Evolutionary conservation across 2,888 invertebrate genomes (phyloP).

Genomic region (Netelia inedita): DNA sequence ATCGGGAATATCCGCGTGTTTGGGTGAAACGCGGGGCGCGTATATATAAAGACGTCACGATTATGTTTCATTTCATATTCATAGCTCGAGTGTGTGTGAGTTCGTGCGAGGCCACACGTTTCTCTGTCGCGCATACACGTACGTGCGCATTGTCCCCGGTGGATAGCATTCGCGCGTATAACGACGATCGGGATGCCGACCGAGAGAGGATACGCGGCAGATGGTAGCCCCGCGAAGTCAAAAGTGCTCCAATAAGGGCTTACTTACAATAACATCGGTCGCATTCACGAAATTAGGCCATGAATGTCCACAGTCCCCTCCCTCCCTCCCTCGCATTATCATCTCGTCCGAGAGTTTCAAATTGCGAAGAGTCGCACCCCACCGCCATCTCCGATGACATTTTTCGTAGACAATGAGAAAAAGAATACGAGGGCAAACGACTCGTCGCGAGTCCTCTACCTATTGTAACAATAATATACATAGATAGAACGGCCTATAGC

Average conservation of each 20-base stretch:
- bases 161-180: background rate
- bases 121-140: background rate
- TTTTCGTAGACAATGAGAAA: constrained; percentile 49
- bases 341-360: constrained; percentile 21
- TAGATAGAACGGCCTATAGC: background rate
- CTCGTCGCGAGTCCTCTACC: constrained; percentile 2
- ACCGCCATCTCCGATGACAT: constrained; percentile 35
- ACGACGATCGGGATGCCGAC: constrained; percentile 44
- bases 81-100: constrained; percentile 10
- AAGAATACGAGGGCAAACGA: background rate
- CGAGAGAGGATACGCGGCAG: constrained; percentile 75
- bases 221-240: constrained; percentile 81
- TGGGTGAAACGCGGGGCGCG: constrained; percentile 20
- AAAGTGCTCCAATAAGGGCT: constrained; percentile 81
- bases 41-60: constrained; percentile 57
- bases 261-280: constrained; percentile 78
- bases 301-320: constrained; percentile 64
- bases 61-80: constrained; percentile 60
- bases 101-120: constrained; percentile 31
- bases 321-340: constrained; percentile 21
- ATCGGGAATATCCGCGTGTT: background rate
- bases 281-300: constrained; percentile 75
- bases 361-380: constrained; percentile 1
- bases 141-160: background rate
- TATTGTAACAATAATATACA: no score